These are phyloP conservation scores for Athetis lepigone DNA, from an alignment of 2,888 invertebrate genomes.

Conservation along the genomic window DNA sequence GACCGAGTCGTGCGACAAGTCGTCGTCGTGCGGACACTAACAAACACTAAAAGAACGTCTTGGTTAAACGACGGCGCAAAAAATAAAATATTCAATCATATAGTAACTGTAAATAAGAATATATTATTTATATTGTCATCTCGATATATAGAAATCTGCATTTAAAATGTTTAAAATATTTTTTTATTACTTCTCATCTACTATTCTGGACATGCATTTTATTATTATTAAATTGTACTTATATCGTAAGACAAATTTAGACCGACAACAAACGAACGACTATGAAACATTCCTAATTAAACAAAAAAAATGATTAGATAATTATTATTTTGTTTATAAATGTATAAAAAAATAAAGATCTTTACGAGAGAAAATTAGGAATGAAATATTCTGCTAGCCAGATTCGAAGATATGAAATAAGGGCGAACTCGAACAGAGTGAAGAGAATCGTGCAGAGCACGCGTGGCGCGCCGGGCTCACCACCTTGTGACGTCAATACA, in stretches of 20 bases:
- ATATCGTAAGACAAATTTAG: conserved; percentile 85
- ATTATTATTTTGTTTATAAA: conserved; percentile 71
- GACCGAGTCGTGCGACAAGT: conserved; percentile 32
- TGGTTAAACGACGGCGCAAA: conserved; percentile 68
- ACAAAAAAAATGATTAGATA: conserved; percentile 66
- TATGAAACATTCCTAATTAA: conserved; percentile 77
- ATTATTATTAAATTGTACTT: conserved; percentile 86
- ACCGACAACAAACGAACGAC: conserved; percentile 81
- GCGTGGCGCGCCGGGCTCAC: conserved; percentile 30
- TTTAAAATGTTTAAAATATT: conserved; percentile 86
- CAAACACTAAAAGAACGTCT: conserved; percentile 61
- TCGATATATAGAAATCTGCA: conserved; percentile 88
- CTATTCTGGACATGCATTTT: conserved; percentile 85
- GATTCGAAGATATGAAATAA: conserved; percentile 60
- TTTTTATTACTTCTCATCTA: conserved; percentile 77
- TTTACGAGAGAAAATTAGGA: conserved; percentile 85
- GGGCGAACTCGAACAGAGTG: conserved; percentile 30
- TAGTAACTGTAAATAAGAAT: conserved; percentile 87
- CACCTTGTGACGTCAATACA: too few relatives aligned
- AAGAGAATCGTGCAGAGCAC: conserved; percentile 40
- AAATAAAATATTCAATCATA: conserved; percentile 76
- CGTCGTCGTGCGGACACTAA: conserved; percentile 49
- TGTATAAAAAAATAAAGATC: conserved; percentile 90
- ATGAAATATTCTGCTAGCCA: conserved; percentile 80
- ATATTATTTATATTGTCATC: conserved; percentile 87